Conservation (phyloP, 2,797 vertebrate species). For the Lagodon rhomboides region DNA sequence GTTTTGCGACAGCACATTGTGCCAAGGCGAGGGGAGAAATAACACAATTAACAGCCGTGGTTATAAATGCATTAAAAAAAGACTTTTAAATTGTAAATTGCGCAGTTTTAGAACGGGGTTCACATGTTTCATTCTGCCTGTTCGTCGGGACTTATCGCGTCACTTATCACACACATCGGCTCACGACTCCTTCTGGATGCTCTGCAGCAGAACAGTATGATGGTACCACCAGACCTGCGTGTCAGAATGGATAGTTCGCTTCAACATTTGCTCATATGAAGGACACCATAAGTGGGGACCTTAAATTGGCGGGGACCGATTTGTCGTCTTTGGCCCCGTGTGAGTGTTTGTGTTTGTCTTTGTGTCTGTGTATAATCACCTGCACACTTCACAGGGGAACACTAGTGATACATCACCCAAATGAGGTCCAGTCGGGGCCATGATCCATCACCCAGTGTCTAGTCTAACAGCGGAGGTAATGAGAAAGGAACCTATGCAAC, state of each 20-base stretch:
- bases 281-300: conserved; percentile 47
- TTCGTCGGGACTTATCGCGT: neutral
- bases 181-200: neutral
- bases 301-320: conserved; percentile 54
- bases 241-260: conserved; percentile 4
- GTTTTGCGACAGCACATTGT: conserved; percentile 75
- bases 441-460: conserved; percentile 85
- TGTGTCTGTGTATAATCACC: conserved; percentile 82
- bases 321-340: conserved; percentile 58
- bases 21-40: conserved; percentile 57
- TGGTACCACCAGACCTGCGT: neutral
- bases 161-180: too few relatives aligned
- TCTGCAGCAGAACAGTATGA: neutral
- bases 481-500: conserved; percentile 83
- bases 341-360: conserved; percentile 82
- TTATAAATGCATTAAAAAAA: neutral
- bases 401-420: conserved; percentile 85
- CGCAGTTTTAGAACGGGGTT: neutral
- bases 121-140: neutral
- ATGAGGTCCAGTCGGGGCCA: conserved; percentile 82
- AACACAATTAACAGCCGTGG: conserved; percentile 60
- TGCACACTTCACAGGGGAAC: conserved; percentile 82
- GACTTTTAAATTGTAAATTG: too few relatives aligned
- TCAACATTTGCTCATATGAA: conserved; percentile 44
- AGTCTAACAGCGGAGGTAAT: conserved; percentile 81